Evolutionary conservation across 2,113 vertebrate species (phyloP).

Genomic region (Oenanthe melanoleuca): DNA sequence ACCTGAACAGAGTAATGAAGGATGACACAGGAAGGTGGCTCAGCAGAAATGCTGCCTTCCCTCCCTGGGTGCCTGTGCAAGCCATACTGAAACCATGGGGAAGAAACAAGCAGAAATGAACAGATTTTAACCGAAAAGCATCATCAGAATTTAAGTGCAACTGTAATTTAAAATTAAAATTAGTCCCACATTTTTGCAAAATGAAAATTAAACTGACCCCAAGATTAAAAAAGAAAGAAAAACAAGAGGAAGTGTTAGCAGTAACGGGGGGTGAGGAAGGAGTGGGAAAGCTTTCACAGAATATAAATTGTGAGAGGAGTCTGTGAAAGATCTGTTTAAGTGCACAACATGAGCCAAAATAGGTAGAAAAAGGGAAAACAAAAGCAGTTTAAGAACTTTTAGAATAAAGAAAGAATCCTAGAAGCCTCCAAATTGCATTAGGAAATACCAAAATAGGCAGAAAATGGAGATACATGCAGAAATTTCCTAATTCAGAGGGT

Average conservation of each 20-base stretch:
- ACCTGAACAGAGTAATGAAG: background rate
- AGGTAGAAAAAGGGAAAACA: conserved; percentile 13
- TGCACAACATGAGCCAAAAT: background rate
- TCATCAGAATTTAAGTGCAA: background rate
- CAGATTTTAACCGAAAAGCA: background rate
- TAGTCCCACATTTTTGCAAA: conserved; percentile 3
- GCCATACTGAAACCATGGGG: background rate
- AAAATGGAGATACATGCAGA: background rate
- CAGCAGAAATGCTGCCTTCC: background rate
- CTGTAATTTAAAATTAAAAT: conserved; percentile 51
- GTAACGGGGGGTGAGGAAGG: background rate
- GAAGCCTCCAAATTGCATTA: background rate
- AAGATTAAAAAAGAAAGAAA: background rate
- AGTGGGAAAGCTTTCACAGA: conserved; percentile 49
- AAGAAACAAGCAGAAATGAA: background rate
- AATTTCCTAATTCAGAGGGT: background rate
- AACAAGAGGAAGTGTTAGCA: conserved; percentile 9
- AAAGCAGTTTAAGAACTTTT: conserved; percentile 1
- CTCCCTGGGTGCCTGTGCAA: background rate
- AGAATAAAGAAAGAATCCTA: background rate
- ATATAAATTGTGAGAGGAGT: conserved; percentile 35
- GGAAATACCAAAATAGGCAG: background rate
- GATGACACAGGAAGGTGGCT: background rate
- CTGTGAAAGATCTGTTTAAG: conserved; percentile 52
- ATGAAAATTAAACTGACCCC: conserved; percentile 35